A percentile compares a stretch with the other conserved stretches of the same genome.
Evolutionary conservation across 2,113 vertebrate genomes (phyloP).

Genomic region (Indicator maculatus): DNA sequence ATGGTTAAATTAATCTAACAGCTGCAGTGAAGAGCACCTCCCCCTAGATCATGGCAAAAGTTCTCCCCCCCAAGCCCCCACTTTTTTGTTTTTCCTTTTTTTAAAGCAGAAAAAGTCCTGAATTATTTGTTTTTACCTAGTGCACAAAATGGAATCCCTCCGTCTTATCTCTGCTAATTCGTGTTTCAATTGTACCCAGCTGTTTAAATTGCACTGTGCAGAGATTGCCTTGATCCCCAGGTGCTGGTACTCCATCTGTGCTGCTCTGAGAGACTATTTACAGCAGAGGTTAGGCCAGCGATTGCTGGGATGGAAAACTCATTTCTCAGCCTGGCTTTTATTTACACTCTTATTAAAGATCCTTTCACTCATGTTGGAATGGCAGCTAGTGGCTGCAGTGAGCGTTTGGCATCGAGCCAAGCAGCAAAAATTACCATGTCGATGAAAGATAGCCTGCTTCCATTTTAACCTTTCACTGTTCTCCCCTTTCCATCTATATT

Average conservation of each 20-base stretch:
- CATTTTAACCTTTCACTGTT: constrained; percentile 74
- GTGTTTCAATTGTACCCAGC: constrained; percentile 67
- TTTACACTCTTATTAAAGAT: constrained; percentile 80
- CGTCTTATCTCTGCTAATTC: constrained; percentile 43
- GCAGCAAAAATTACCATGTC: constrained; percentile 65
- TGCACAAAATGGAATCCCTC: constrained; percentile 30
- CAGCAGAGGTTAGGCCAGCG: constrained; percentile 70
- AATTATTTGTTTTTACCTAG: constrained; percentile 52
- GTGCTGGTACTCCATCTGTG: constrained; percentile 75
- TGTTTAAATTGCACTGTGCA: constrained; percentile 63
- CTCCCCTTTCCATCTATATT: constrained; percentile 55
- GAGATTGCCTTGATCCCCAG: constrained; percentile 71
- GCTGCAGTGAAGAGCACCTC: constrained; percentile 64
- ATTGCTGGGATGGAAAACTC: constrained; percentile 81
- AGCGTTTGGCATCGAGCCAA: constrained; percentile 61
- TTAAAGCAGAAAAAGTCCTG: not conserved
- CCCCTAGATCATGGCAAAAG: constrained; percentile 51
- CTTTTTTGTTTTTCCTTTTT: not conserved
- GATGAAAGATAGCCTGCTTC: constrained; percentile 69
- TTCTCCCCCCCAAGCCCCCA: not conserved
- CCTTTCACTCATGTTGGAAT: constrained; percentile 74
- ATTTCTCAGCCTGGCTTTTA: constrained; percentile 80
- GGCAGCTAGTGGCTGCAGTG: constrained; percentile 71
- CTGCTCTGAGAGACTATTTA: constrained; percentile 71
- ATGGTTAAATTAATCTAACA: constrained; percentile 67